Base-by-base conservation (phyloP, 2,797 vertebrate species). In the Otolemur crassicaudatus region DNA sequence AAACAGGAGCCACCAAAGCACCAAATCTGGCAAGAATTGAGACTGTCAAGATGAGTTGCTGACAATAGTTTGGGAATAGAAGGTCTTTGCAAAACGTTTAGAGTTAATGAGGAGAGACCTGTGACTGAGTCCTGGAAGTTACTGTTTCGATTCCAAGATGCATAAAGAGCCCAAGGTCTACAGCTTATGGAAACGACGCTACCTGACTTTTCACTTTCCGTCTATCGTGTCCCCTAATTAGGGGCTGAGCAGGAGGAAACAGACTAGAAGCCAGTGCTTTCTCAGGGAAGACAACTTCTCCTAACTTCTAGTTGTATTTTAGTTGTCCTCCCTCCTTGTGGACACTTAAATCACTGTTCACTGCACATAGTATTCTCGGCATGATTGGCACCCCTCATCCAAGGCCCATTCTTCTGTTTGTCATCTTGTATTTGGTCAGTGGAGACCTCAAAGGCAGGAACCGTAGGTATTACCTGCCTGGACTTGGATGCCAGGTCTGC, bases 151-250 rank as follows among this genome's bases (percentile, higher is more conserved):
- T 53, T 63, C 79, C 17, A 22, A 19, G 37, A 29, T 23, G 13
- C 46, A 7, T 49, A 13, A 22, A 61, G 40, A 87, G 19, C 49
- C 75, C 56, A 1, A n/a, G 19, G 27, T 40, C 53, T 65, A 20
- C 17, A 67, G 53, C 27, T 60, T 37, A 34, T 70, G 77, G 43
- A 60, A 49, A 69, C 46, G 22, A 43, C 31, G 7, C 29, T 31
- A 14, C 23, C 11, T 46, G 29, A 5, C 53, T 84, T 87, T 73
- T 63, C 34, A 8, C 40, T 86, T 25, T 25, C 11, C 63, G 17
- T 3, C n/a, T 40, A 1, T n/a, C 65, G 43, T 9, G 1, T 14
- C 23, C 2, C 5, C 43, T 25, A 6, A 2, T 9, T 17, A 2
- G 31, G 63, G 19, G 9, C 43, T n/a, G 2, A 75, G 73, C 2